Conservation (phyloP, 2,113 vertebrate species). For the Phainopepla nitens region DNA sequence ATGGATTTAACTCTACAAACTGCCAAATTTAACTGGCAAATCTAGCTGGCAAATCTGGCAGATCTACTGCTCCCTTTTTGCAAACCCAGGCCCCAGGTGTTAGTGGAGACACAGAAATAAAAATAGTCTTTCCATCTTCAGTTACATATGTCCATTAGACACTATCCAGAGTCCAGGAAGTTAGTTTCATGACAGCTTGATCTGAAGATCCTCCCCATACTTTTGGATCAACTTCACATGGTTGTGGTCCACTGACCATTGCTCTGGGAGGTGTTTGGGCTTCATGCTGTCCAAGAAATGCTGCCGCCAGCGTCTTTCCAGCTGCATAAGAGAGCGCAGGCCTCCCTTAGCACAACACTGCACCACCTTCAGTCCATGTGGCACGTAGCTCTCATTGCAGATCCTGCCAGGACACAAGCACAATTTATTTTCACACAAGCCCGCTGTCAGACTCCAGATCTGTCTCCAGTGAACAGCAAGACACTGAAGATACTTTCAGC, state of each 20-base stretch:
- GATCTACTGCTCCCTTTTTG: not conserved
- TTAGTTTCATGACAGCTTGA: constrained; percentile 71
- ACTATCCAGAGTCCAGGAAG: not conserved
- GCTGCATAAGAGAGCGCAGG: constrained; percentile 85
- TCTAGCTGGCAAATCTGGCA: not conserved
- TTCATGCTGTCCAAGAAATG: constrained; percentile 92
- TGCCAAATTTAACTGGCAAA: not conserved
- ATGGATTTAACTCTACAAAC: not conserved
- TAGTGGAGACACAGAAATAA: not conserved
- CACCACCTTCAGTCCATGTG: constrained; percentile 95
- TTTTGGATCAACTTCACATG: constrained; percentile 91
- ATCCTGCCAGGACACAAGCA: constrained; percentile 79
- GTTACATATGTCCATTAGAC: not conserved
- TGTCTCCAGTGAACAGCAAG: not conserved
- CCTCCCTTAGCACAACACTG: constrained; percentile 76
- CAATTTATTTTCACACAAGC: not conserved
- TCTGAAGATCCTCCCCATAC: constrained; percentile 82
- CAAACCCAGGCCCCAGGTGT: not conserved
- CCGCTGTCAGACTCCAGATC: not conserved
- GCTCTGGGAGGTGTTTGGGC: constrained; percentile 86
- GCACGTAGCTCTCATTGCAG: constrained; percentile 86
- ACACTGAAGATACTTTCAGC: not conserved
- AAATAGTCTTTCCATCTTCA: not conserved
- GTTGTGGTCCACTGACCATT: constrained; percentile 94
- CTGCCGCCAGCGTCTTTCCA: constrained; percentile 93